Base-by-base conservation (phyloP, 2,797 vertebrate genomes). In the Melanotaenia maccullochi region DNA sequence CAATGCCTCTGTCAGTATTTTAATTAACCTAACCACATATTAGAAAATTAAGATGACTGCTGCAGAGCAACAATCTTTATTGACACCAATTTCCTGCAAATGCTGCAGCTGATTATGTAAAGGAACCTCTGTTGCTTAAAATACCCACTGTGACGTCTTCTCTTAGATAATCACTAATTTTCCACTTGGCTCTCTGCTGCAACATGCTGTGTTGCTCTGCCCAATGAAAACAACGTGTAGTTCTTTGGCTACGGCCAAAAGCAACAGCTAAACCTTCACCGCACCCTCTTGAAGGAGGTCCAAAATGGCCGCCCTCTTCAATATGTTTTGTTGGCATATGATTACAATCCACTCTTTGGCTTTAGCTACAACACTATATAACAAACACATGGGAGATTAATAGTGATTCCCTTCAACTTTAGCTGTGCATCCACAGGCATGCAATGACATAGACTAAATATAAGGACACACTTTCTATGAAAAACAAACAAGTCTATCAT, bases 91-190 rank as follows among this genome's bases (percentile, higher is more conserved):
- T 54, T 32, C 35, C 12, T 68, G 7, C 35, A 63, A 56, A 60
- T n/a, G 24, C 28, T 40, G 60, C 5, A 11, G 9, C 35, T 40
- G 44, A 73, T 79, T 67, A 67, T n/a, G 11, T 66, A 63, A 82
- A 82, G 87, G 79, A 90, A 88, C 77, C 84, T 70, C 84, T 74
- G 62, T 62, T 74, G 42, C 85, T 78, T 68, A 79, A 90, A 91
- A 91, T 88, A 91, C 47, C 33, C 12, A 3, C 14, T 0, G 60
- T 92, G 88, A 91, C 85, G 85, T 81, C 51, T 65, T 7, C 58
- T 20, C 74, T 86, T 73, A 65, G 78, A 73, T 80, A 81, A 84
- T 73, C 52, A 47, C 80, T 78, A 4, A 75, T 86, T 76, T 83
- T 71, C 88, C 81, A 63, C 73, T 84, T 86, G 88, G 86, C 85